Base-by-base conservation (phyloP, 2,888 invertebrate species). In the Cepaea hortensis region DNA sequence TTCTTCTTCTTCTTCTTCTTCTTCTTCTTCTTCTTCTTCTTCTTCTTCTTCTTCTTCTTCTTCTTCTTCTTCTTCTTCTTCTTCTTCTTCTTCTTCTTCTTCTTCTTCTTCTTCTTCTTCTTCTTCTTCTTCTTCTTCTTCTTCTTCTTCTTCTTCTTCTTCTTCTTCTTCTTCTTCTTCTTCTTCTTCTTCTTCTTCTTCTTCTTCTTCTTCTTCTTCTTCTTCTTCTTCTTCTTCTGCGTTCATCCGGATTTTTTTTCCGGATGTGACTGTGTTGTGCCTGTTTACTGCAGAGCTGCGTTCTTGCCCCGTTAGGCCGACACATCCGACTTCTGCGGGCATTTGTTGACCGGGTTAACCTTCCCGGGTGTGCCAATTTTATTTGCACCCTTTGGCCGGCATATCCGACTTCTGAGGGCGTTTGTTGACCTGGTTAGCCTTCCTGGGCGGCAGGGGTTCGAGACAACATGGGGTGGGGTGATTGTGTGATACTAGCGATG, bases 121-220 rank as follows among this genome's bases (percentile, higher is more conserved):
- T 20, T 65, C n/a, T 46, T 46, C 23, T n/a, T 48, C 50, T n/a
- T 48, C 23, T 50, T 83, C 50, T 20, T 20, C 84, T 35, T 46
- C 75, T 46, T 18, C 23, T 61, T 61, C 23, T n/a, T 35, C 50
- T 50, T 20, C 50, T 11, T 46, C 61, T 35, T 13, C 18, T 18
- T n/a, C 18, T 50, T 68, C 65, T n/a, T 50, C 68, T 65, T 75
- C 23, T 9, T n/a, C 75, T 62, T 62, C 81, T 62, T 81, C 81
- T 75, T 61, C 68, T 79, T 68, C 85, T 79, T 35, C 73, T 65
- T 65, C 85, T 23, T 46, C n/a, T 75, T 23, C 75, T 75, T 72
- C 75, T 70, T 81, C 75, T 82, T 55, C 15, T 55, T 55, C 82
- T 68, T 61, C 65, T 55, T 83, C 77, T 70, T 76, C 81, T 23